These are phyloP conservation scores for Hemichromis elongatus DNA, from an alignment of 2,113 vertebrate species.

Conservation along the genomic window DNA sequence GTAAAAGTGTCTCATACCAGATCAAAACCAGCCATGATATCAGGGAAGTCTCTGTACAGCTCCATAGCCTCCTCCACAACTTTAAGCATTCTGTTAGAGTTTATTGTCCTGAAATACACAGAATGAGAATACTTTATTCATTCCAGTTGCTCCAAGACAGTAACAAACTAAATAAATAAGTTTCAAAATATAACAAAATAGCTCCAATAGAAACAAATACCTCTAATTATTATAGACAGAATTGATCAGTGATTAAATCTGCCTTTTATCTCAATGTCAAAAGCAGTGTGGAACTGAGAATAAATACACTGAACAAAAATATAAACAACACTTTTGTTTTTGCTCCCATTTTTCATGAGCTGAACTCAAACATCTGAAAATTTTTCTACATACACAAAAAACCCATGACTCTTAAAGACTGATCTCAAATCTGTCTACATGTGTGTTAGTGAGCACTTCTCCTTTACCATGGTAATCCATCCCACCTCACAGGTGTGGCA, in stretches of 20 bases:
- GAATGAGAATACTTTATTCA: background rate
- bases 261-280: background rate
- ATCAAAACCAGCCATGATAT: conserved; percentile 86
- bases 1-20: conserved; percentile 73
- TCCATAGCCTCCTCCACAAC: conserved; percentile 72
- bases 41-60: conserved; percentile 76
- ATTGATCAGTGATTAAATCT: background rate
- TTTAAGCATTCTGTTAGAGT: conserved; percentile 59
- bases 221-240: background rate
- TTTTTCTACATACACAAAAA: too few species aligned
- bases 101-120: conserved; percentile 67
- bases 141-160: background rate
- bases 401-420: too few species aligned
- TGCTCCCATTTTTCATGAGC: too few species aligned
- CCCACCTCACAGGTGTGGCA: too few species aligned
- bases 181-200: background rate
- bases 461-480: too few species aligned
- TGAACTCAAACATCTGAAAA: too few species aligned
- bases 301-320: too few species aligned
- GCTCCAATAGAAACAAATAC: background rate
- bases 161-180: background rate
- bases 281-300: background rate
- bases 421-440: too few species aligned
- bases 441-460: too few species aligned
- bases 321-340: too few species aligned